Conservation (phyloP, 1,140 invertebrate genomes). For the Zelostemma sp. region DNA sequence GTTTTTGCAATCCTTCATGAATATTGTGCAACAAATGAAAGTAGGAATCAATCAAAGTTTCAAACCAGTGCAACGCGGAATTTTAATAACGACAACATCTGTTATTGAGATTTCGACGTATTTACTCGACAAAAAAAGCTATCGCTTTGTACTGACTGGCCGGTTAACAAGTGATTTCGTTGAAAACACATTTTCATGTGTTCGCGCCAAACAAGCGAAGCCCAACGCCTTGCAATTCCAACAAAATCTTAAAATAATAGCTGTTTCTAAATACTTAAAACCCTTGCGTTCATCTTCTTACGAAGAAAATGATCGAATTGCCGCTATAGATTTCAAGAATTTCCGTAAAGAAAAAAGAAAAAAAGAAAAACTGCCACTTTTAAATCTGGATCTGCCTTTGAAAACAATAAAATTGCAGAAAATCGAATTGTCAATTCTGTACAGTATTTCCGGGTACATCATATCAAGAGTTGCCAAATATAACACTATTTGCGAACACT, state of each 20-base stretch:
- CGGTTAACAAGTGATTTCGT: slow-evolving; percentile 9
- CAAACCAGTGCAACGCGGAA: neutral
- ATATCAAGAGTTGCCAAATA: slow-evolving; percentile 1
- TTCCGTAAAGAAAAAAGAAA: neutral
- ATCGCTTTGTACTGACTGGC: slow-evolving; percentile 18
- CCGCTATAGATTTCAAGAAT: neutral
- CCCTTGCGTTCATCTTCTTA: neutral
- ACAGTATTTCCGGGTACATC: neutral
- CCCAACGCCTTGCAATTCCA: slow-evolving; percentile 37
- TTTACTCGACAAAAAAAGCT: neutral
- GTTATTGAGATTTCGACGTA: slow-evolving; percentile 5
- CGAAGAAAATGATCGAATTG: neutral
- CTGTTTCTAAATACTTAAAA: slow-evolving; percentile 26
- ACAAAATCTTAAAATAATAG: slow-evolving; percentile 32
- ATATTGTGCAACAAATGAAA: slow-evolving; percentile 11
- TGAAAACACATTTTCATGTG: slow-evolving; percentile 36
- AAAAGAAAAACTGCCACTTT: no score
- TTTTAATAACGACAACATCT: slow-evolving; percentile 3
- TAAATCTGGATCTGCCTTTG: no score
- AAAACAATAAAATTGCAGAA: no score
- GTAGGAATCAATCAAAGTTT: slow-evolving; percentile 4
- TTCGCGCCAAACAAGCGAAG: slow-evolving; percentile 26
- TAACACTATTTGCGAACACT: neutral
- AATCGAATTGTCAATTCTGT: neutral
- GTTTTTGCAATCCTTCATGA: slow-evolving; percentile 10